These are phyloP conservation scores for Corydoras maculifer DNA, from an alignment of 2,113 vertebrate species.

Conservation along the genomic window DNA sequence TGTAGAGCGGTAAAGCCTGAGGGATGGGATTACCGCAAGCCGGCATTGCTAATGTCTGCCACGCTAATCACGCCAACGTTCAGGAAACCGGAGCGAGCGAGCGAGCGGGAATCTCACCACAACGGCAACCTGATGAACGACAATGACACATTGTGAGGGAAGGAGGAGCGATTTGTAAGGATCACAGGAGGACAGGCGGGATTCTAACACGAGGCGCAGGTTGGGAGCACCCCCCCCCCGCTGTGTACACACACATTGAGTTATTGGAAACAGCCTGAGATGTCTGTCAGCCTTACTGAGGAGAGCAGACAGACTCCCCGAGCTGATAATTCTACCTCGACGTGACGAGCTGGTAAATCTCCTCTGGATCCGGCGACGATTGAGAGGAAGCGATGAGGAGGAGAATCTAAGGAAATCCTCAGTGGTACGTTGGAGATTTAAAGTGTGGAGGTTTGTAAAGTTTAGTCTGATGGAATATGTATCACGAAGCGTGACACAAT, in stretches of 20 bases:
- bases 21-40: conserved; percentile 99
- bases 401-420: conserved; percentile 21
- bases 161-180: conserved; percentile 27
- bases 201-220: conserved; percentile 1
- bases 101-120: conserved; percentile 14
- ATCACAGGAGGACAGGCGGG: conserved; percentile 31
- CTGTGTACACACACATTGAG: conserved; percentile 15
- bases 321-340: conserved; percentile 49
- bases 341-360: conserved; percentile 43
- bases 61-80: conserved; percentile 88
- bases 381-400: conserved; percentile 27
- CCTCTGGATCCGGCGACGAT: conserved; percentile 48
- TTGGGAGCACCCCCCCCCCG: conserved; percentile 5
- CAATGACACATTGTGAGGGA: conserved; percentile 63
- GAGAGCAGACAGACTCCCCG: conserved; percentile 3
- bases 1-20: conserved; percentile 98
- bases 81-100: conserved; percentile 54
- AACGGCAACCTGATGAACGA: conserved; percentile 57
- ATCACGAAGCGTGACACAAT: no score
- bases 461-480: no score
- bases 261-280: conserved; percentile 12
- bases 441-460: no score
- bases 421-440: no score
- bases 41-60: conserved; percentile 91
- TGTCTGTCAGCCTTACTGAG: conserved; percentile 16